Evolutionary conservation across 2,797 vertebrate genomes (phyloP).

Genomic region (Parauchenoglanis ngamensis): DNA sequence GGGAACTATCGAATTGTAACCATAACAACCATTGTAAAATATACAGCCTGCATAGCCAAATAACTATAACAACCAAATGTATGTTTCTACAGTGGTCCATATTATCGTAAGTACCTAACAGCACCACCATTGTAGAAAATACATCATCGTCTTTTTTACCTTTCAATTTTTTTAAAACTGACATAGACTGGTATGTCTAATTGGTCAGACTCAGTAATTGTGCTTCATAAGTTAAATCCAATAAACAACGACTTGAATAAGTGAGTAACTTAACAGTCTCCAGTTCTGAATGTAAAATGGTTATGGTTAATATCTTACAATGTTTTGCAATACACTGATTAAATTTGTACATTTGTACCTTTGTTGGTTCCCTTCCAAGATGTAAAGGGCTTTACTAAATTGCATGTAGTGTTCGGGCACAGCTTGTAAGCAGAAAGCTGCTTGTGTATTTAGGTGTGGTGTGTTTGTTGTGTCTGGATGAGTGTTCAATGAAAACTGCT

Average conservation of each 20-base stretch:
- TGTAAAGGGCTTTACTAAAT: constrained; percentile 6
- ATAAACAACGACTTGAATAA: background rate
- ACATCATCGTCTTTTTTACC: background rate
- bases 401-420: background rate
- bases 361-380: background rate
- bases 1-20: too few relatives aligned
- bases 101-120: background rate
- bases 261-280: background rate
- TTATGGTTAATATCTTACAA: background rate
- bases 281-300: background rate
- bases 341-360: too few relatives aligned
- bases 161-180: background rate
- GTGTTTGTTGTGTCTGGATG: constrained; percentile 46
- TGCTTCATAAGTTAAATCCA: background rate
- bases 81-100: background rate
- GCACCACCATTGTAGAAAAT: background rate
- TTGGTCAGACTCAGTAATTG: background rate
- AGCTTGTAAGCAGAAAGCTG: background rate
- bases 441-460: constrained; percentile 32
- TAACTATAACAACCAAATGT: too few relatives aligned
- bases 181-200: background rate
- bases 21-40: background rate
- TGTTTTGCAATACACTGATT: background rate
- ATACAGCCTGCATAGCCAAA: too few relatives aligned
- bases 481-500: constrained; percentile 52